These are phyloP conservation scores for Chaetorhynchus papuensis DNA, from an alignment of 2,113 vertebrate species.

Conservation along the genomic window DNA sequence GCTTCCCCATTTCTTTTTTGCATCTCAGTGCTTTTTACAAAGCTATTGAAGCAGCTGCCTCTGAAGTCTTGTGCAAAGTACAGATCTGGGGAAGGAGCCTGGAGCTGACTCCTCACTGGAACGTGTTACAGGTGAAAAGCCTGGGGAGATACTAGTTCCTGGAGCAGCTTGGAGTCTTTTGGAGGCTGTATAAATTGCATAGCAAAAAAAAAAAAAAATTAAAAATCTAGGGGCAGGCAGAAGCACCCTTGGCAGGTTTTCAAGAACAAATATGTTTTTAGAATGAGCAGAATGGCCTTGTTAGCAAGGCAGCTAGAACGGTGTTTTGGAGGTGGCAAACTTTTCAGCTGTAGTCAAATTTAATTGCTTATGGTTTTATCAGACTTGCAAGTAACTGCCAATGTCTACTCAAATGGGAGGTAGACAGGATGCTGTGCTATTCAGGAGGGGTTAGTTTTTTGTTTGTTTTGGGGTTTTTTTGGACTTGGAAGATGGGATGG, in stretches of 20 bases:
- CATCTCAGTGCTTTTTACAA: background rate
- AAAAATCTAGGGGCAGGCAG: background rate
- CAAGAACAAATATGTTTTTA: background rate
- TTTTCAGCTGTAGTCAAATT: background rate
- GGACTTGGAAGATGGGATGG: background rate
- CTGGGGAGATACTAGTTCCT: background rate
- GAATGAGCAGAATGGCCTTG: background rate
- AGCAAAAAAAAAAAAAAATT: background rate
- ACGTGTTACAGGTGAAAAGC: rapidly evolving
- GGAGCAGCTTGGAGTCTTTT: background rate
- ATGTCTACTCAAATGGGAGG: background rate
- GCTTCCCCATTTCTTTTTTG: background rate
- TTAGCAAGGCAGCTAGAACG: background rate
- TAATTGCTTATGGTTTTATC: background rate
- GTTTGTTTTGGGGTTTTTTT: background rate
- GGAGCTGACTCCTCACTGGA: background rate
- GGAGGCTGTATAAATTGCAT: background rate
- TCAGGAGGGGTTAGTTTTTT: background rate
- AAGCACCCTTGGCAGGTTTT: background rate
- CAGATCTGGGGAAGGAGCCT: background rate
- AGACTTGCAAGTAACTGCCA: background rate
- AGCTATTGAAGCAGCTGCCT: background rate
- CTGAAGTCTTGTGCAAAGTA: background rate
- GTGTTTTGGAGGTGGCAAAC: background rate
- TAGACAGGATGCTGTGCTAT: background rate